Evolutionary conservation across 1,140 invertebrate species (phyloP).

Genomic region (Drosophila eugracilis): DNA sequence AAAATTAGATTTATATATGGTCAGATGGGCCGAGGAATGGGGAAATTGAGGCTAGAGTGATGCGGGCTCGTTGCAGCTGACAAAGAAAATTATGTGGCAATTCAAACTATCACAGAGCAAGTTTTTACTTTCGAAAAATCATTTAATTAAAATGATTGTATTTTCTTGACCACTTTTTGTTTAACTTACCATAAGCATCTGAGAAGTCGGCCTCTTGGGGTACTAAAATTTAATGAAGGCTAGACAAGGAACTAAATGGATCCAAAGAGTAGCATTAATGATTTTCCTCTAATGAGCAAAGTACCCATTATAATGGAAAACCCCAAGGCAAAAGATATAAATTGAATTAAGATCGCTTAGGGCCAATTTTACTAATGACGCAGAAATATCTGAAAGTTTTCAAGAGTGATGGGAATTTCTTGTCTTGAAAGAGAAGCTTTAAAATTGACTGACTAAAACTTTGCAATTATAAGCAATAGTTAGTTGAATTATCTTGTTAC

Average conservation of each 20-base stretch:
- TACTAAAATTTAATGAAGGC: constrained; percentile 16
- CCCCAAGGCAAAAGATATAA: constrained; percentile 7
- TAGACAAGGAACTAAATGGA: constrained; percentile 1
- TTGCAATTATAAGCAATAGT: no score
- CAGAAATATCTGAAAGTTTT: not conserved
- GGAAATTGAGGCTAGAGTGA: constrained; percentile 17
- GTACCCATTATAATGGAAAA: constrained; percentile 24
- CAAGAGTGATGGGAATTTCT: not conserved
- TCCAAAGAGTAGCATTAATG: constrained; percentile 3
- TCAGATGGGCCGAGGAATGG: constrained; percentile 28
- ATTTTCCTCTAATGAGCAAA: constrained; percentile 27
- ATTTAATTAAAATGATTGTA: not conserved
- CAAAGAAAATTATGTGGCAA: constrained; percentile 1
- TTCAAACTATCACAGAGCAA: not conserved
- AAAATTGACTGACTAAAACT: no score
- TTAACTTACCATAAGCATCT: constrained; percentile 10
- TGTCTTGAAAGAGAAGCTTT: not conserved
- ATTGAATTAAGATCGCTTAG: not conserved
- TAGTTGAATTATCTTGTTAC: not conserved
- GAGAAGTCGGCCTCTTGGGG: not conserved
- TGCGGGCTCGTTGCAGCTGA: constrained; percentile 8
- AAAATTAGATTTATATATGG: constrained; percentile 48
- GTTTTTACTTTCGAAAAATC: constrained; percentile 8
- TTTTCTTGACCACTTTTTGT: not conserved
- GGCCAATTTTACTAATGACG: constrained; percentile 18